Evolutionary conservation across 1,140 invertebrate species (phyloP).

Genomic region (Dinoponera quadriceps): DNA sequence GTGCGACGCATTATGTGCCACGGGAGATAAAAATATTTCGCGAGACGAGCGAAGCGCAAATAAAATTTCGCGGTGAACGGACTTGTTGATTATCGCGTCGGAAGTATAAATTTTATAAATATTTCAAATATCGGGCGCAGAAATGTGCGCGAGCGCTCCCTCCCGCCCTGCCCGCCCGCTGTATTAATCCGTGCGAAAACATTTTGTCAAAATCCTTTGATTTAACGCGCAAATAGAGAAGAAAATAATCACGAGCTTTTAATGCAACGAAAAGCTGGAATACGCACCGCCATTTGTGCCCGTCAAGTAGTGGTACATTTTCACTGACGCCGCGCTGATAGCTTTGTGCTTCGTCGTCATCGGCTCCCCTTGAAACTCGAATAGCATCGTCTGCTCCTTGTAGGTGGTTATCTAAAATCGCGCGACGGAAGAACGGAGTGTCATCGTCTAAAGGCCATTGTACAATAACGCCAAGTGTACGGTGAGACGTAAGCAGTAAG

Average conservation of each 20-base stretch:
- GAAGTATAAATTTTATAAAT: constrained; percentile 49
- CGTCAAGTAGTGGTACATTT: constrained; percentile 68
- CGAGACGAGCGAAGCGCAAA: constrained; percentile 20
- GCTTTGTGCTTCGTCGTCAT: constrained; percentile 68
- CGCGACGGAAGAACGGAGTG: neutral
- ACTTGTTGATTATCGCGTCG: constrained; percentile 45
- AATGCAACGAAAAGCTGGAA: constrained; percentile 31
- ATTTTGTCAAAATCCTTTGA: constrained; percentile 47
- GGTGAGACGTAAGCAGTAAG: no score
- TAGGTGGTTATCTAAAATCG: constrained; percentile 68
- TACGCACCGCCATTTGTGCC: constrained; percentile 52
- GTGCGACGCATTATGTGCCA: neutral
- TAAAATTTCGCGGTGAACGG: constrained; percentile 30
- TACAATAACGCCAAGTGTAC: no score
- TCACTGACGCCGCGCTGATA: constrained; percentile 60
- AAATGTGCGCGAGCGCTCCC: constrained; percentile 2
- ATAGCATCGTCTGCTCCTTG: constrained; percentile 48
- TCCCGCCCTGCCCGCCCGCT: no score
- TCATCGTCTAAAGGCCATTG: no score
- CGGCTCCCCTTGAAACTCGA: constrained; percentile 66
- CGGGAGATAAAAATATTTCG: constrained; percentile 27
- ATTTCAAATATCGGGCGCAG: neutral
- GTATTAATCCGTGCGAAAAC: constrained; percentile 34
- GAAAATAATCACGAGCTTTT: constrained; percentile 51
- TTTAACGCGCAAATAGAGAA: constrained; percentile 37